Conservation (phyloP, 2,113 vertebrate genomes). For the Siniperca knerii region DNA sequence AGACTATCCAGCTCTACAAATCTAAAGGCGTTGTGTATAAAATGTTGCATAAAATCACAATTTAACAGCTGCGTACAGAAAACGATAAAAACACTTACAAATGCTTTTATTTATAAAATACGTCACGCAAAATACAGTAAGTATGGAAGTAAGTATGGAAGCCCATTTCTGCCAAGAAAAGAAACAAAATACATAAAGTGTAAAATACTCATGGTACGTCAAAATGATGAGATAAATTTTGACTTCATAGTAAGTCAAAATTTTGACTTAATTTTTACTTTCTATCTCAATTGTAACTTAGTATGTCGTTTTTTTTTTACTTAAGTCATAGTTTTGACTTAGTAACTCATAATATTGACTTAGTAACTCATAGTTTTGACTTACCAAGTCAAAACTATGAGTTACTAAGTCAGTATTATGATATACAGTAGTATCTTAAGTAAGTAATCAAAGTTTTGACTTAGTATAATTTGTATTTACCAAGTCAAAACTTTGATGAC, state of each 20-base stretch:
- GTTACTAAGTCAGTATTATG: no score
- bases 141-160: slow-evolving; percentile 10
- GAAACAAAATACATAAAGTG: no score
- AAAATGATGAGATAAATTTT: no score
- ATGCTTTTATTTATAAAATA: neutral
- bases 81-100: neutral
- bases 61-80: slow-evolving; percentile 4
- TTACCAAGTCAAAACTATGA: neutral
- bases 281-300: no score
- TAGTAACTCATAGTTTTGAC: neutral
- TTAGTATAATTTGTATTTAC: neutral
- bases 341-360: neutral
- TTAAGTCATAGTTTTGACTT: no score
- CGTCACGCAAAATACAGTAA: neutral
- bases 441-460: neutral
- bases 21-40: slow-evolving; percentile 1
- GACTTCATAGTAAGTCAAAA: no score
- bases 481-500: neutral
- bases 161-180: neutral
- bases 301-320: no score
- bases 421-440: no score
- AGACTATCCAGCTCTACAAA: slow-evolving; percentile 14
- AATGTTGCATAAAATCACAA: slow-evolving; percentile 27
- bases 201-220: neutral
- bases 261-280: no score